Evolutionary conservation across 2,888 invertebrate genomes (phyloP).

Genomic region (Pheosia tremula): DNA sequence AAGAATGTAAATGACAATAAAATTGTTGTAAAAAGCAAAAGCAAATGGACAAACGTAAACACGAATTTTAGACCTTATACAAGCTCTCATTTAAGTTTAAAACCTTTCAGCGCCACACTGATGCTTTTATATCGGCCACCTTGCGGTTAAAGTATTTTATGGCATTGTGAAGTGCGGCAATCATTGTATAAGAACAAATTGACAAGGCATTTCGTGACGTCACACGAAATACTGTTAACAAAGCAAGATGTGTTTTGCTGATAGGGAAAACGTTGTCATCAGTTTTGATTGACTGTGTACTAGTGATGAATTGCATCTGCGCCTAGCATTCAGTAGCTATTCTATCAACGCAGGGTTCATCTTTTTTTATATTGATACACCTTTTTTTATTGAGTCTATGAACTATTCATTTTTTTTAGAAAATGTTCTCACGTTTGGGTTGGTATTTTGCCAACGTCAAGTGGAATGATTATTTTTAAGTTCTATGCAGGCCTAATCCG

Average conservation of each 20-base stretch:
- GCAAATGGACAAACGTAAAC: not conserved
- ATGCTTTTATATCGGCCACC: slow-evolving; percentile 30
- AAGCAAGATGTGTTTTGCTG: slow-evolving; percentile 29
- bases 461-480: too few relatives aligned
- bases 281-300: not conserved
- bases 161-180: slow-evolving; percentile 56
- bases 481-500: too few relatives aligned
- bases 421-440: too few relatives aligned
- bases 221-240: slow-evolving; percentile 28
- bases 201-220: slow-evolving; percentile 39
- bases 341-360: too few relatives aligned
- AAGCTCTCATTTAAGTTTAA: not conserved
- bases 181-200: slow-evolving; percentile 59
- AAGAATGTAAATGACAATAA: not conserved
- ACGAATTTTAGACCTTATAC: not conserved
- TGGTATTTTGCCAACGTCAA: too few relatives aligned
- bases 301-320: not conserved
- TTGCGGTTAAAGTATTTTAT: slow-evolving; percentile 56
- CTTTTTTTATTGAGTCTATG: too few relatives aligned
- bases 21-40: not conserved
- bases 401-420: too few relatives aligned
- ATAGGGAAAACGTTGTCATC: slow-evolving; percentile 23
- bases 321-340: not conserved
- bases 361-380: too few relatives aligned
- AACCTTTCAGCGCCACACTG: not conserved